Evolutionary conservation across 2,797 vertebrate species (phyloP).

Genomic region (Champsocephalus esox): DNA sequence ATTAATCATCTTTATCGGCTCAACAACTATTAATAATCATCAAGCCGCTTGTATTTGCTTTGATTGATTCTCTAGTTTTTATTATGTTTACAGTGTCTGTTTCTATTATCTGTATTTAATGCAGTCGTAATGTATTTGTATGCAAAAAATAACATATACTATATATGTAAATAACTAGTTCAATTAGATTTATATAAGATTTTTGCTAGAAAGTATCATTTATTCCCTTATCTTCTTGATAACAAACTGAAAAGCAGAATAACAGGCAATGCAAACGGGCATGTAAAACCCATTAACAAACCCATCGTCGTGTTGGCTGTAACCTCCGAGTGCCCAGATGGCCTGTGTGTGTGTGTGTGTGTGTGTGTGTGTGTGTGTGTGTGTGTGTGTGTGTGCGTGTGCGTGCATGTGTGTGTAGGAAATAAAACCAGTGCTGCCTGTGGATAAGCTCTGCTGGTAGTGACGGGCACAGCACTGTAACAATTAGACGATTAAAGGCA

Average conservation of each 20-base stretch:
- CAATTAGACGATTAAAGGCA: conserved; percentile 63
- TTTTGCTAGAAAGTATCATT: not conserved
- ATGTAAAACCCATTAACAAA: not conserved
- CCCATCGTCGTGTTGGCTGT: conserved; percentile 12
- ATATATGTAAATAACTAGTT: no score
- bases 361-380: conserved; percentile 14
- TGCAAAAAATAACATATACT: no score
- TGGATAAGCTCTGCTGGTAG: conserved; percentile 58
- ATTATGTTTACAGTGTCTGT: no score
- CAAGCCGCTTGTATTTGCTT: no score
- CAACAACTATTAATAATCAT: no score
- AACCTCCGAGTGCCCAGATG: conserved; percentile 51
- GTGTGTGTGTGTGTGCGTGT: conserved; percentile 12
- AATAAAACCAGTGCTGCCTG: conserved; percentile 30
- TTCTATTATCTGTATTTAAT: no score
- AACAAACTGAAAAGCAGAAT: not conserved
- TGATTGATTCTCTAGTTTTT: no score
- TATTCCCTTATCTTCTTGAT: not conserved
- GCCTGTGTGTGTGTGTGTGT: conserved; percentile 22
- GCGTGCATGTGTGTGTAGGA: conserved; percentile 28
- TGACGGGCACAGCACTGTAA: conserved; percentile 50
- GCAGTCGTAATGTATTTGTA: no score
- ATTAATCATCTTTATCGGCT: not conserved
- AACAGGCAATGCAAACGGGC: not conserved
- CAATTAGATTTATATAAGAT: not conserved